These are phyloP conservation scores for Argynnis bischoffii DNA, from an alignment of 2,888 invertebrate genomes.

Conservation along the genomic window DNA sequence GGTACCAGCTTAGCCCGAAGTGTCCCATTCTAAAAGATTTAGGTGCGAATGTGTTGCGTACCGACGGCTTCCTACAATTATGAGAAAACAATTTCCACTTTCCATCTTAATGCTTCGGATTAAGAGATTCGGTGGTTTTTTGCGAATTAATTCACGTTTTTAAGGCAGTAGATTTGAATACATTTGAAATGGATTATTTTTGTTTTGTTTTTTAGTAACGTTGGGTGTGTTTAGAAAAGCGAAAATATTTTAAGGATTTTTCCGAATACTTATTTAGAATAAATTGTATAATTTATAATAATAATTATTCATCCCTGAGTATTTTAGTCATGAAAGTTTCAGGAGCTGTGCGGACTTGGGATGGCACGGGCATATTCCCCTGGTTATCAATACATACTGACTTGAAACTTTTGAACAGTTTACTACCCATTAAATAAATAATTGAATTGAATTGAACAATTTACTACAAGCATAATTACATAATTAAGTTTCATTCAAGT, in stretches of 20 bases:
- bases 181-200: conserved; percentile 35
- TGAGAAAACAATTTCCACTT: conserved; percentile 81
- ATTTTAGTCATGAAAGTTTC: too few species aligned
- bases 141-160: conserved; percentile 43
- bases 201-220: conserved; percentile 34
- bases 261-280: not conserved
- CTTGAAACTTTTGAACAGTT: too few species aligned
- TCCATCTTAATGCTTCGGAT: conserved; percentile 76
- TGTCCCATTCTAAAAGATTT: conserved; percentile 79
- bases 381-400: too few species aligned
- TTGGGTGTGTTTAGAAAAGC: not conserved
- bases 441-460: too few species aligned
- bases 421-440: too few species aligned
- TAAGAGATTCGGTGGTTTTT: conserved; percentile 56
- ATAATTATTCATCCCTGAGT: too few species aligned
- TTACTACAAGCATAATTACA: too few species aligned
- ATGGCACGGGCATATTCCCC: too few species aligned
- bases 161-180: conserved; percentile 31
- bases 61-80: conserved; percentile 71
- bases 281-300: too few species aligned
- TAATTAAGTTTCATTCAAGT: too few species aligned
- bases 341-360: too few species aligned
- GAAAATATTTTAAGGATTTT: conserved; percentile 10
- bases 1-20: conserved; percentile 74
- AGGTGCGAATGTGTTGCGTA: conserved; percentile 78